Evolutionary conservation across 2,888 invertebrate genomes (phyloP), one percentile per base, ranked within the genome.

Genomic region (Polietes domitor): DNA sequence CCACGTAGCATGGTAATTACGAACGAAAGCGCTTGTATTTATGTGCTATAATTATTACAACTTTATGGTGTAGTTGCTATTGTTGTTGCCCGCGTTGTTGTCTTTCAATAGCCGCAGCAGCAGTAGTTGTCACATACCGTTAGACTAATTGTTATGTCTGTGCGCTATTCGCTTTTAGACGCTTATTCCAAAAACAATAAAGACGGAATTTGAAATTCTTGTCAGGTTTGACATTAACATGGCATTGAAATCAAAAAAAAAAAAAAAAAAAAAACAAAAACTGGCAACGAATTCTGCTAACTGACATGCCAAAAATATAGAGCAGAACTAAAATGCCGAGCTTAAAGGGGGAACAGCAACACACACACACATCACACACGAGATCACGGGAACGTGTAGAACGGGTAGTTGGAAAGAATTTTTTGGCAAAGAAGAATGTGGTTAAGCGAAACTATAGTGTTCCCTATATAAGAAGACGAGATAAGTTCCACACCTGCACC

Each of bases 151-250:
- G 47, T 47, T 47, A 47, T 47, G 47, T 47, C 1, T 9, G 12
- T 2, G 47, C 47, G 15, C n/a, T 15, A 7, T 47, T 37, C 4
- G 47, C 47, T n/a, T 15, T 47, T 47, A 47, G 47, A 47, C 26
- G 28, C 15, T 47, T 4, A 63, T 28, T 6, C 17, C 17, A 58
- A 58, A 26, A 24, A 28, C 7, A 26, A 58, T 5, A 24, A 47
- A 74, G 21, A 47, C 24, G 63, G 37, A 73, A 73, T 73, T 83
- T 61, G 26, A 32, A 65, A 83, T 74, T 83, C 83, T 65, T 71
- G 71, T 77, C 83, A 83, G 80, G 47, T 80, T 77, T 77, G 53
- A 28, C 73, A 83, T 58, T 77, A 74, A 74, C 73, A 77, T 77
- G 77, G 63, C 43, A 74, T 50, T 53, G 74, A 53, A 61, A 32